Evolutionary conservation across 2,797 vertebrate genomes (phyloP), one percentile per base, ranked within the genome.

Genomic region (Silurus aristotelis): DNA sequence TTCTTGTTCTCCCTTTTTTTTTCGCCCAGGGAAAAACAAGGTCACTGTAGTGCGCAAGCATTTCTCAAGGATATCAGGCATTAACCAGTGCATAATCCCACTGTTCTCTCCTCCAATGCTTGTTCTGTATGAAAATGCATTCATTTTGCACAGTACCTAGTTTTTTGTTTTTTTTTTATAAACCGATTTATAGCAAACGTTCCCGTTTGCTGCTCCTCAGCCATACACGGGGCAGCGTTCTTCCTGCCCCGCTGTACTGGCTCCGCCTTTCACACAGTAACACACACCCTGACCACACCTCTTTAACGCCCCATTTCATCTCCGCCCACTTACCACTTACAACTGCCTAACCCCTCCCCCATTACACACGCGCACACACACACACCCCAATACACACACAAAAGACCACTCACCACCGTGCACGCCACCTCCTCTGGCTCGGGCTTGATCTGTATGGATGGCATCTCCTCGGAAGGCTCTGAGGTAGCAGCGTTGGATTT

Each of bases 341-440:
- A 58, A 60, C 67, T 48, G 61, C 61, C 63, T 64, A 9, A 66
- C 61, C 70, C 46, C 31, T 38, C 56, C 76, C 46, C 38, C 5
- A 38, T 12, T 61, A 19, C 85, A 22, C 48, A 31, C 38, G 19
- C 43, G 31, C 70, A 70, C 82, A 58, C 73, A 48, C 60, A 64
- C 27, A 86, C 87, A 86, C 55, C 60, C 64, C 5, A 27, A 68
- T 7, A 6, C 31, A 22, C 73, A 67, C 79, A 86, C 64, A 88
- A 73, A 79, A 83, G 80, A 60, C 25, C 60, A 86, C 85, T 90
- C 84, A 85, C 86, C 92, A 95, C 95, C 93, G 93, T 94, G 93
- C 94, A 95, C 90, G 93, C 93, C 91, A 93, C 92, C 93, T 96
- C 95, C 90, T 95, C 94, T 12, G 95, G 95, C 91, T 96, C 95